Conservation (phyloP, 2,113 vertebrate genomes). For the Lynx canadensis region DNA sequence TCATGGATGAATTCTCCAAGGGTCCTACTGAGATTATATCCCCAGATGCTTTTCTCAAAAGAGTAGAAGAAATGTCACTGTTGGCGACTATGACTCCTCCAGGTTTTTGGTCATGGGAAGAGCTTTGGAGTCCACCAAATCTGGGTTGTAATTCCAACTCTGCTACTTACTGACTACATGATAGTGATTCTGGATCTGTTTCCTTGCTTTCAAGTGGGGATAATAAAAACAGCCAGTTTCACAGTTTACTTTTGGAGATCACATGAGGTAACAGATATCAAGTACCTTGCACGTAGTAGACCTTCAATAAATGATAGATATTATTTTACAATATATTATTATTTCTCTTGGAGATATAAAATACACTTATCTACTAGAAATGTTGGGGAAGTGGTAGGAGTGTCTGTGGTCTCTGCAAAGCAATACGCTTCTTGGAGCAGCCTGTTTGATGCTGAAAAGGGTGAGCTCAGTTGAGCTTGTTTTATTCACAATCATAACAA, state of each 20-base stretch:
- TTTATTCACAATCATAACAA: neutral
- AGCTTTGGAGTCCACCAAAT: neutral
- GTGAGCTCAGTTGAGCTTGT: neutral
- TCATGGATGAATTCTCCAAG: neutral
- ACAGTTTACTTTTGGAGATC: neutral
- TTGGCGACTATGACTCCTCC: neutral
- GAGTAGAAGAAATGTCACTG: neutral
- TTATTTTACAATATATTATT: neutral
- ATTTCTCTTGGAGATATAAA: neutral
- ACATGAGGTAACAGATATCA: slow-evolving; percentile 4
- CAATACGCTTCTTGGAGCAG: neutral
- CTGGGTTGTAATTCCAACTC: neutral
- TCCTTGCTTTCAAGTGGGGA: neutral
- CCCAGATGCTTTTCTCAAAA: neutral
- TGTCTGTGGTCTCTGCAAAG: neutral
- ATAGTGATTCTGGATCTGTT: neutral
- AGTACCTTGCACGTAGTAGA: neutral
- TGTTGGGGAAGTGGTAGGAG: neutral
- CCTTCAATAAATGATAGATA: neutral
- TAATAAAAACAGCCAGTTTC: neutral
- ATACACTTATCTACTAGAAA: neutral
- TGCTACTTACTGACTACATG: neutral
- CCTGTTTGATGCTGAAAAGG: neutral
- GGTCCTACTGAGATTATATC: neutral
- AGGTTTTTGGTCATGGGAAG: neutral